Evolutionary conservation across 2,113 vertebrate species (phyloP), one percentile per base, ranked within the genome.

Genomic region (Pseudolaguvia tuberculata): DNA sequence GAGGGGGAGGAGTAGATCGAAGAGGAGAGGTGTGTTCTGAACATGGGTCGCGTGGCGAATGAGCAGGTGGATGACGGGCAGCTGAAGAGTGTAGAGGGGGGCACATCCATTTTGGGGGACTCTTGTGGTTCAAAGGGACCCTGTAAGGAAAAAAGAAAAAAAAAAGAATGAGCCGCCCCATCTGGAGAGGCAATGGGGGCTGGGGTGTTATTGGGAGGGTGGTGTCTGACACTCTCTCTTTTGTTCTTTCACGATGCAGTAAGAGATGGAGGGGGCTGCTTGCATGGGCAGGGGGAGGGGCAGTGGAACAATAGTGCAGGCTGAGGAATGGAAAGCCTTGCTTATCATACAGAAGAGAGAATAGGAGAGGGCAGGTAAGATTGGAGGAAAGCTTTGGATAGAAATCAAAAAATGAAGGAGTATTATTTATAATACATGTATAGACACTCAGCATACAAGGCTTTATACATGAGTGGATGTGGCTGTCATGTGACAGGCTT

Each of bases 161-260:
- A 88, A 59, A 50, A 65, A 66, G 61, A 66, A 66, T 86, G 88
- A 88, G 84, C 86, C 88, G 87, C 84, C 89, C 90, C 89, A 91
- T 91, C 90, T 91, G 90, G 89, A 90, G 85, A 80, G 77, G 81
- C 82, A 89, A 87, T 87, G 89, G 90, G 89, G 89, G 90, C 84
- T 88, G 84, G 88, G 78, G 86, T 86, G 90, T 90, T 89, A 90
- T 90, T 88, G 89, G 90, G 89, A 88, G 91, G 90, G 90, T 90
- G 89, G 89, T 84, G 90, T 90, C 90, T 90, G 91, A 91, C 91
- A 91, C 91, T 87, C 88, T 87, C 85, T 87, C 89, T 89, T 92
- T 92, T 92, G 90, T 91, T 91, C 89, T 90, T 90, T 77, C 81
- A 82, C 88, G 88, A 89, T 88, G 85, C 88, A 90, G 88, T 87